Base-by-base conservation (phyloP, 2,797 vertebrate species). In the Myiotriccus ornatus region DNA sequence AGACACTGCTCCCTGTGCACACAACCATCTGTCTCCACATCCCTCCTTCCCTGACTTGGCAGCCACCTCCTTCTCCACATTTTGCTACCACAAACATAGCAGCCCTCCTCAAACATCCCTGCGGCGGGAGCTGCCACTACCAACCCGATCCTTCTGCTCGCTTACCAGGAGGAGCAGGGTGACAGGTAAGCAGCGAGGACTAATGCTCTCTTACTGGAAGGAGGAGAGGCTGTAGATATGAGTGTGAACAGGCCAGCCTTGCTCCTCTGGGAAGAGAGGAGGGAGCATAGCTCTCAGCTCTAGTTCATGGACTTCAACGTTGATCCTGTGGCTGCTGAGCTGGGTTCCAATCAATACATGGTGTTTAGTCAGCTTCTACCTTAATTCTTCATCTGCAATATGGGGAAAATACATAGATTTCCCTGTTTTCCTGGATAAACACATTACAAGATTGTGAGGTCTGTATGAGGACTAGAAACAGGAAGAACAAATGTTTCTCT, bases 201-300 rank as follows among this genome's bases (percentile, higher is more conserved):
- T 35, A 44, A 14, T 0, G 4, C 0, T 50, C 2, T n/a, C 1
- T 0, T 4, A 8, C 1, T 10, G 52, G 25, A 84, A 67, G 44
- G 21, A 65, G 55, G 10, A 69, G 28, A 77, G 15, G 20, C 18
- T 43, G 22, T 13, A 30, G 24, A 13, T 69, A 32, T 6, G 14
- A 73, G 8, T 0, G 0, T 34, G 64, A 3, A 7, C 8, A 62
- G 32, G 27, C 39, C 53, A 71, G 37, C 17, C 13, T 12, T 34
- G 30, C 62, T 73, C 4, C 0, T 12, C 28, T 49, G 47, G 44
- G 49, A 60, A 73, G 23, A 44, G 24, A 70, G 20, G 50, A 63
- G 16, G 18, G 10, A 70, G 23, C 17, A 19, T 2, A 69, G 53
- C 13, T 82, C 11, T 14, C 82, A 5, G 0, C 25, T 59, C 7